Conservation (phyloP, 2,888 invertebrate species). For the Ashinkailepas kermadecensis region DNA sequence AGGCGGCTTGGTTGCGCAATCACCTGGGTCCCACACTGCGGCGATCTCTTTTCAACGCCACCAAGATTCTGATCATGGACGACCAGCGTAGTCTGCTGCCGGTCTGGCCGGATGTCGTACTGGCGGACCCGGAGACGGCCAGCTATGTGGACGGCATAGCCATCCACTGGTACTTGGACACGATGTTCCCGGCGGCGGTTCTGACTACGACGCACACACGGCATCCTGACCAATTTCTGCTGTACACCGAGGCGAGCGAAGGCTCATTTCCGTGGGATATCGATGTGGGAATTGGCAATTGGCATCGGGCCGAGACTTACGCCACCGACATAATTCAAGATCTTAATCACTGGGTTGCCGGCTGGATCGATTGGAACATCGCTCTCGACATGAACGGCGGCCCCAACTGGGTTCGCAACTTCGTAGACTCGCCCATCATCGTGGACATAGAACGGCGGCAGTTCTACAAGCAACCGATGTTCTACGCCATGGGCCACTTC, state of each 20-base stretch:
- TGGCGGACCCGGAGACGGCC: slow-evolving; percentile 37
- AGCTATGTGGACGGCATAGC: slow-evolving; percentile 47
- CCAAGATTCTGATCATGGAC: slow-evolving; percentile 66
- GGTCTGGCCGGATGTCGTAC: slow-evolving; percentile 51
- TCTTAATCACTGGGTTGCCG: slow-evolving; percentile 47
- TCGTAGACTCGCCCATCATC: slow-evolving; percentile 49
- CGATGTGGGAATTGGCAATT: slow-evolving; percentile 46
- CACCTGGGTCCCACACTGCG: slow-evolving; percentile 67
- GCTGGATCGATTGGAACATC: slow-evolving; percentile 53
- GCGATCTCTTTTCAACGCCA: slow-evolving; percentile 49
- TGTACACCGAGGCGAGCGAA: slow-evolving; percentile 49
- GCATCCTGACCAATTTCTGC: slow-evolving; percentile 48
- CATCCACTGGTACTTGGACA: slow-evolving; percentile 50
- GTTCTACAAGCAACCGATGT: slow-evolving; percentile 53
- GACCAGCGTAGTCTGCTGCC: slow-evolving; percentile 60
- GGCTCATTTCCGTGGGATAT: slow-evolving; percentile 33
- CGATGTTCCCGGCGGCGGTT: slow-evolving; percentile 39
- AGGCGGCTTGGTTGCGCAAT: slow-evolving; percentile 60
- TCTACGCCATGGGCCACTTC: slow-evolving; percentile 51
- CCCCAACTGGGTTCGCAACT: slow-evolving; percentile 49
- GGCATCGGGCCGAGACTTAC: slow-evolving; percentile 49
- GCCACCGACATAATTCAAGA: slow-evolving; percentile 48
- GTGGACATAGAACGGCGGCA: slow-evolving; percentile 41
- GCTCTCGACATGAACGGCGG: slow-evolving; percentile 47
- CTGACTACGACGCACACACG: slow-evolving; percentile 43